phyloP scores from a whole-genome alignment of 1,140 invertebrate genomes.

The Lanistes nyassanus region DNA sequence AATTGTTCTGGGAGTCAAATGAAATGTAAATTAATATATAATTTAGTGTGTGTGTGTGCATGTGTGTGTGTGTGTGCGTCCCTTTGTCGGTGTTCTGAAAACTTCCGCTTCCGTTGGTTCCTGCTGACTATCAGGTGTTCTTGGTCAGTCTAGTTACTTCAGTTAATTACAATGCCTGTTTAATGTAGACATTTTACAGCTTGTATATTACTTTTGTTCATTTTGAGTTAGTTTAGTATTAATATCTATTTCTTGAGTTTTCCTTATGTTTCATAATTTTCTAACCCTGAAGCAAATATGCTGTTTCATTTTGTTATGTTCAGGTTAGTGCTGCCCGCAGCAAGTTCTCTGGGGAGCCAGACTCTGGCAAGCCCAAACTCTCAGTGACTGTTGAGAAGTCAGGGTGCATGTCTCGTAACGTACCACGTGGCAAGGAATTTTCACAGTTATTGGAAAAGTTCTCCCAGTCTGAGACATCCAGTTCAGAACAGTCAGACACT shows the following conservation, averaged over 20 bases:
- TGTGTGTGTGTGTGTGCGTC: conserved; percentile 15
- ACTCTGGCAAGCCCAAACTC: background rate
- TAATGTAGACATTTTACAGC: no score
- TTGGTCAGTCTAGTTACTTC: no score
- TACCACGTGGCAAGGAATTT: conserved; percentile 26
- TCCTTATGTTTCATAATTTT: background rate
- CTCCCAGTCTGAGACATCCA: conserved; percentile 36
- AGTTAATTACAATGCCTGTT: no score
- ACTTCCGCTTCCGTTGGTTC: no score
- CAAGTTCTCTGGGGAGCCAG: background rate
- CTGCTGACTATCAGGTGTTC: no score
- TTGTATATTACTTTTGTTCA: background rate
- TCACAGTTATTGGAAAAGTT: conserved; percentile 37
- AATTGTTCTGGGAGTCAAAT: background rate
- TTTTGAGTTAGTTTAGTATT: background rate
- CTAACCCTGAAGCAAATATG: background rate
- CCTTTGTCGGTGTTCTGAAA: no score
- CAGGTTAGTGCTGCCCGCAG: no score
- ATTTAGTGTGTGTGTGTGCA: conserved; percentile 1
- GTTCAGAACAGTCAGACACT: conserved; percentile 30
- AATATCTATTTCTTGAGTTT: background rate
- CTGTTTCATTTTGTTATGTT: background rate
- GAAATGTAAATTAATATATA: background rate
- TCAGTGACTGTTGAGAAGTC: background rate
- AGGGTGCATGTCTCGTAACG: background rate